Conservation (phyloP, 2,888 invertebrate species). For the Xestia sexstrigata region DNA sequence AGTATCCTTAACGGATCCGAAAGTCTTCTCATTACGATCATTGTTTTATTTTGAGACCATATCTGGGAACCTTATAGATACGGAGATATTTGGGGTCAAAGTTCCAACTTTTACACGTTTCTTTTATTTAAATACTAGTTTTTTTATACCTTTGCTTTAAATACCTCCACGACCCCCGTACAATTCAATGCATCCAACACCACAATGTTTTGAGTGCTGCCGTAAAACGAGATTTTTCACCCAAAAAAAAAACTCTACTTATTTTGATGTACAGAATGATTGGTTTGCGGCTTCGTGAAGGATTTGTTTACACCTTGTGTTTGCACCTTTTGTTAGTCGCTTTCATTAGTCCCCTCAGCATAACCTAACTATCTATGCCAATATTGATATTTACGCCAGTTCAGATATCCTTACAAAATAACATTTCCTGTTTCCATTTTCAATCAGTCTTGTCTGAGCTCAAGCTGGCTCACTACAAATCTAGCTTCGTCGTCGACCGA, state of each 20-base stretch:
- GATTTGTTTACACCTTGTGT: background rate
- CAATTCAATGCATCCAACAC: background rate
- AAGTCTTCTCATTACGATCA: background rate
- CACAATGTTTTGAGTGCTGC: background rate
- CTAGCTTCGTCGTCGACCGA: background rate
- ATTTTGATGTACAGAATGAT: background rate
- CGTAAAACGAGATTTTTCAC: background rate
- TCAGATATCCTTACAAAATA: background rate
- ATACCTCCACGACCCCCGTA: background rate
- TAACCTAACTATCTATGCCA: background rate
- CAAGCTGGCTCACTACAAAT: background rate
- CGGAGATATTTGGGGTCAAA: background rate
- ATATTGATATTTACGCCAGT: background rate
- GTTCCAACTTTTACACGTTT: background rate
- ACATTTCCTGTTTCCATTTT: background rate
- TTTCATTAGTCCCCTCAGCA: background rate
- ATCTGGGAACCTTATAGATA: background rate
- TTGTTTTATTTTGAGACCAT: background rate
- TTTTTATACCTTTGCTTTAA: background rate
- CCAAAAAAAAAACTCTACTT: background rate
- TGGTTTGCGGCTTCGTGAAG: background rate
- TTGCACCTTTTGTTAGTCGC: background rate
- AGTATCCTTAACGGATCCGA: background rate
- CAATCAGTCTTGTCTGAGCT: background rate
- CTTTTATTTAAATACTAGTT: too few relatives aligned